Evolutionary conservation across 2,113 vertebrate species (phyloP).

Genomic region (Hydrochoerus hydrochaeris): DNA sequence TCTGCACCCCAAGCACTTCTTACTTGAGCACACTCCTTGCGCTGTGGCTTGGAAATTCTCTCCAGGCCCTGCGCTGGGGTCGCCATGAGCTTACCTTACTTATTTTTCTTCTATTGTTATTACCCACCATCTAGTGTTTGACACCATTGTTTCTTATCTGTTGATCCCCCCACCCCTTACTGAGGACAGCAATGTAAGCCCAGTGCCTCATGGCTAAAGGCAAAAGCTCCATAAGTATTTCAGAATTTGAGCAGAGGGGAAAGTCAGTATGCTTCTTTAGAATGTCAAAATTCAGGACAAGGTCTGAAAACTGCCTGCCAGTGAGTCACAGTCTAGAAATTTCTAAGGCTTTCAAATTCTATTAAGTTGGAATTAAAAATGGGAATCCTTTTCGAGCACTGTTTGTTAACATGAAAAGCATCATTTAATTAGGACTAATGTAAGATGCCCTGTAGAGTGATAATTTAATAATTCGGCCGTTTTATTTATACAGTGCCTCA

Average conservation of each 20-base stretch:
- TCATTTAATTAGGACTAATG: slow-evolving; percentile 82
- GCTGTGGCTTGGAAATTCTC: background rate
- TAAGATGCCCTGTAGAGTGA: slow-evolving; percentile 78
- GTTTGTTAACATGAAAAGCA: slow-evolving; percentile 80
- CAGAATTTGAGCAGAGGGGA: background rate
- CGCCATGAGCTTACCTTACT: fast-evolving
- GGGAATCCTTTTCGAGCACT: slow-evolving; percentile 58
- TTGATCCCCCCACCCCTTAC: too few species aligned
- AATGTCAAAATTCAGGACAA: background rate
- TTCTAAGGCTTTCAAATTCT: slow-evolving; percentile 44
- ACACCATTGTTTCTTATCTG: background rate
- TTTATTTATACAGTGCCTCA: slow-evolving; percentile 80
- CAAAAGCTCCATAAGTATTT: background rate
- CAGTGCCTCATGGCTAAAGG: background rate
- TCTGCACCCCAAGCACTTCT: too few species aligned
- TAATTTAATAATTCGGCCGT: slow-evolving; percentile 81
- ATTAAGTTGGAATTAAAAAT: slow-evolving; percentile 53
- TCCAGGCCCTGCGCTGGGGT: background rate
- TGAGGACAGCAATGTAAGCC: background rate
- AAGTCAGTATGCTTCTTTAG: background rate
- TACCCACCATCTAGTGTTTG: background rate
- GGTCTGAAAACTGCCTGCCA: background rate
- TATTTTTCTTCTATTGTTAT: background rate
- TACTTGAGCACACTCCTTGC: background rate
- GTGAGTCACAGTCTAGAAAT: background rate